A percentile compares a stretch with the other conserved stretches of the same genome.
These are phyloP conservation scores for Ptychadena robeensis DNA, from an alignment of 2,797 vertebrate species.

Conservation along the genomic window DNA sequence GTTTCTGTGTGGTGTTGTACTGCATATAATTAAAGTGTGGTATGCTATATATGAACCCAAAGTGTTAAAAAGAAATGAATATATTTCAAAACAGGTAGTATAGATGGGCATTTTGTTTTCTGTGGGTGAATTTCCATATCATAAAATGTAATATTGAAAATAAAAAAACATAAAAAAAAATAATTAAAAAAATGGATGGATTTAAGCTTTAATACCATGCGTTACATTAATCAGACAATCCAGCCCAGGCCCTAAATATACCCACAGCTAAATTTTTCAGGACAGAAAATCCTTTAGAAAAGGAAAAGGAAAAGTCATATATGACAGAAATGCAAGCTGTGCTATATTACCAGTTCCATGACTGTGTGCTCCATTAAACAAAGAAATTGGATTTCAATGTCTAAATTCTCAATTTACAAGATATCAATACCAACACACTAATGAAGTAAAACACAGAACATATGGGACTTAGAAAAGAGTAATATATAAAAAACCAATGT, in stretches of 20 bases:
- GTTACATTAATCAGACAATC: background rate
- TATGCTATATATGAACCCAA: too few relatives aligned
- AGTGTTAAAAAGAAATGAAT: too few relatives aligned
- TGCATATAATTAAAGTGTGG: too few relatives aligned
- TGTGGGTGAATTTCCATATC: too few relatives aligned
- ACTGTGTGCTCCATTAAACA: background rate
- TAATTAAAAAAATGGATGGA: background rate
- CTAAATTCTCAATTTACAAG: conserved; percentile 7
- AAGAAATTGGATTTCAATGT: conserved; percentile 3
- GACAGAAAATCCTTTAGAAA: background rate
- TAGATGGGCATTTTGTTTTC: too few relatives aligned
- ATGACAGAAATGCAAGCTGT: background rate
- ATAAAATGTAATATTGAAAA: too few relatives aligned
- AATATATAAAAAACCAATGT: background rate
- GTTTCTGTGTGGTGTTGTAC: too few relatives aligned
- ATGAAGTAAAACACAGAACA: background rate
- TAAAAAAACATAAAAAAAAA: too few relatives aligned
- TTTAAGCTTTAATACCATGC: background rate
- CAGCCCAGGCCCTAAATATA: background rate
- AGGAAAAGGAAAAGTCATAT: background rate
- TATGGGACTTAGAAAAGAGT: background rate
- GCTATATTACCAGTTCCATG: background rate
- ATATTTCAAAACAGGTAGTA: too few relatives aligned
- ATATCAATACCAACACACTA: conserved; percentile 3
- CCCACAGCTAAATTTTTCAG: background rate